phyloP scores from a whole-genome alignment of 1,140 invertebrate species.

The Goniozus legneri region DNA sequence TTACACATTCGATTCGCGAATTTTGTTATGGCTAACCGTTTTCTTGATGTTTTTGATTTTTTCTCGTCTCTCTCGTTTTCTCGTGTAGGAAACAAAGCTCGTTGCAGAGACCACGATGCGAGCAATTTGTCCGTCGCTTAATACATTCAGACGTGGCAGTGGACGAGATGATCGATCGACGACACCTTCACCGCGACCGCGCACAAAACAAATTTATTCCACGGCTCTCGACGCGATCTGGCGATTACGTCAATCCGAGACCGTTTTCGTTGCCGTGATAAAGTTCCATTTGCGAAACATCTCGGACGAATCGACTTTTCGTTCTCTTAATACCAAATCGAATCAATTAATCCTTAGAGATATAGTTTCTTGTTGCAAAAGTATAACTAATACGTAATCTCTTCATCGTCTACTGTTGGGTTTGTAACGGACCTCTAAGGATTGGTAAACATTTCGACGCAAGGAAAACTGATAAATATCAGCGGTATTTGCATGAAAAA shows the following conservation, averaged over 20 bases:
- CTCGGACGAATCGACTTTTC: background rate
- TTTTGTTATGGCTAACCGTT: background rate
- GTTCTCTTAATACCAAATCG: too few species aligned
- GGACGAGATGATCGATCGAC: background rate
- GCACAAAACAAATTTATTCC: background rate
- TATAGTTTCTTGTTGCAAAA: too few species aligned
- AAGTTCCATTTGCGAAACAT: background rate
- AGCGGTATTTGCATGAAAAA: too few species aligned
- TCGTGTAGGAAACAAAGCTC: background rate
- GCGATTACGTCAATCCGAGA: too few species aligned
- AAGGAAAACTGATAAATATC: too few species aligned
- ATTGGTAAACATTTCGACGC: too few species aligned
- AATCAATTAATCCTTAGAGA: background rate
- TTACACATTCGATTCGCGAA: conserved; percentile 16
- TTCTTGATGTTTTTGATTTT: too few species aligned
- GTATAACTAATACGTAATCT: too few species aligned
- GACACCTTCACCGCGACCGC: background rate
- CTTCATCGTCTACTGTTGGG: too few species aligned
- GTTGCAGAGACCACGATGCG: background rate
- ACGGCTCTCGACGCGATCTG: background rate
- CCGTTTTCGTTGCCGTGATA: too few species aligned
- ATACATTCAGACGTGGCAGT: background rate
- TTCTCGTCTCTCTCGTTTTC: too few species aligned
- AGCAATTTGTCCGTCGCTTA: background rate
- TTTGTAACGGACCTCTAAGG: too few species aligned